Evolutionary conservation across 2,113 vertebrate species (phyloP).

Genomic region (Thamnaconus septentrionalis): DNA sequence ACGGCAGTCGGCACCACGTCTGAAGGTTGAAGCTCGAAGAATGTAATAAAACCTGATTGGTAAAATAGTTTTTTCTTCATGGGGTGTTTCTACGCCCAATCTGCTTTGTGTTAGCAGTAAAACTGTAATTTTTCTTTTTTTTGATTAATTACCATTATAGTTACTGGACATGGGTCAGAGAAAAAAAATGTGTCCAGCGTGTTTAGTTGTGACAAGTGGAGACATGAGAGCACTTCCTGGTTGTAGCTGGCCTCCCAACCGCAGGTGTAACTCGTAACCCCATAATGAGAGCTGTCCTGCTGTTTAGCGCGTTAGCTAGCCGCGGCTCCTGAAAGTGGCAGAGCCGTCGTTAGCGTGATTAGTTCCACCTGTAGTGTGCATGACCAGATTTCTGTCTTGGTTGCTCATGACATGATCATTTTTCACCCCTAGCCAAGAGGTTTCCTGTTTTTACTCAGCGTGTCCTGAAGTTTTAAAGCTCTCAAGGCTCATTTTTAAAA

Average conservation of each 20-base stretch:
- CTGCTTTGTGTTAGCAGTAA: too few relatives aligned
- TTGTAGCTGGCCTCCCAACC: neutral
- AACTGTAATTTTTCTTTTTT: too few relatives aligned
- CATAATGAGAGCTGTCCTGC: neutral
- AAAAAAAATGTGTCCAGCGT: too few relatives aligned
- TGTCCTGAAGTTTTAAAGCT: neutral
- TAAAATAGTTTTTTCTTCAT: too few relatives aligned
- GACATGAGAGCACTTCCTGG: neutral
- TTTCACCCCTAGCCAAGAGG: neutral
- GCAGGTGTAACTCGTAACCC: slow-evolving; percentile 17
- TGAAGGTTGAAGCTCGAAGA: too few relatives aligned
- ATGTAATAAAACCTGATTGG: too few relatives aligned
- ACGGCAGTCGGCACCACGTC: too few relatives aligned
- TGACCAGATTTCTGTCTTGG: neutral
- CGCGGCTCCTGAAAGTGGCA: neutral
- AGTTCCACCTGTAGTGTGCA: slow-evolving; percentile 13
- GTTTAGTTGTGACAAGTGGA: neutral
- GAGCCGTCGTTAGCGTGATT: neutral
- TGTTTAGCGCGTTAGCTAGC: neutral
- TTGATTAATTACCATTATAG: too few relatives aligned
- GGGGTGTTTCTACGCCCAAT: too few relatives aligned
- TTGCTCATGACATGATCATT: neutral
- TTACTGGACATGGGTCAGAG: too few relatives aligned
- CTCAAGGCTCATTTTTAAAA: neutral
- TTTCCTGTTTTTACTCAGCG: neutral